phyloP scores from a whole-genome alignment of 2,797 vertebrate genomes.

The Perodicticus potto region DNA sequence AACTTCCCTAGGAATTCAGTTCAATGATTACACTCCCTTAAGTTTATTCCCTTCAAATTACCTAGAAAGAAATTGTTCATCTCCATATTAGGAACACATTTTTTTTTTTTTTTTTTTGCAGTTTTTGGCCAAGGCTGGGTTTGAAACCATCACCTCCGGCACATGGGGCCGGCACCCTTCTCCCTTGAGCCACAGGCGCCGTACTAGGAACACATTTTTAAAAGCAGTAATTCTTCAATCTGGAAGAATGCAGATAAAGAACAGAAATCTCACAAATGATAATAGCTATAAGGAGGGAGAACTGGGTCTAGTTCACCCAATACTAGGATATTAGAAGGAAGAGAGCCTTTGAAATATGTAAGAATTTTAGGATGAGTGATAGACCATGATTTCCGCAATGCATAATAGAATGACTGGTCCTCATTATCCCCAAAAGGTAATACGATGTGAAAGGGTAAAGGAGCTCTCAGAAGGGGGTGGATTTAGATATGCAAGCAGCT shows the following conservation, averaged over 20 bases:
- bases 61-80: neutral
- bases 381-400: neutral
- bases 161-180: too few species aligned
- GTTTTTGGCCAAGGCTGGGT: too few species aligned
- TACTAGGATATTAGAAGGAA: constrained; percentile 13
- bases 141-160: too few species aligned
- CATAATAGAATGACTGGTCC: neutral
- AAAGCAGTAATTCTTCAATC: neutral
- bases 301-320: neutral
- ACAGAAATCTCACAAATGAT: constrained; percentile 23
- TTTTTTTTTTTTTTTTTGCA: neutral
- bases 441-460: neutral
- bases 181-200: too few species aligned
- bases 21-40: neutral
- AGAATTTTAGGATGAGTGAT: neutral
- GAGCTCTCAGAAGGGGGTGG: neutral
- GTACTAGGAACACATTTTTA: neutral
- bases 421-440: neutral
- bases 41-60: constrained; percentile 27
- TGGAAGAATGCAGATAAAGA: neutral
- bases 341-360: neutral
- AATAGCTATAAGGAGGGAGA: neutral
- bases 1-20: neutral
- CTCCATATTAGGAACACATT: neutral
- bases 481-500: constrained; percentile 22